A percentile compares a stretch with the other conserved stretches of the same genome.
Conservation (phyloP, 2,797 vertebrate genomes). For the Etheostoma perlongum region DNA sequence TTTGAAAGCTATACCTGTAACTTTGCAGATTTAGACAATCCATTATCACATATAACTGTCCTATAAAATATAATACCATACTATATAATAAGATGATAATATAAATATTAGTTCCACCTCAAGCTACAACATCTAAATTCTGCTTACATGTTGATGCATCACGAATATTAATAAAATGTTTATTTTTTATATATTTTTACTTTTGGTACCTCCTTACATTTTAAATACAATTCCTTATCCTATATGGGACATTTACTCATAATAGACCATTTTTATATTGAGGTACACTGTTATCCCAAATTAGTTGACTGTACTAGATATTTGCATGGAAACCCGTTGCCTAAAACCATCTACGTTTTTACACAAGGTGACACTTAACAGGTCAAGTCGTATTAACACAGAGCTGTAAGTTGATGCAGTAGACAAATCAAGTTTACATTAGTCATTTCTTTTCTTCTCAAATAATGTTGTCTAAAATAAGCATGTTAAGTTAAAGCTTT, state of each 20-base stretch:
- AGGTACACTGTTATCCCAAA: no score
- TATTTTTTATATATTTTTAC: background rate
- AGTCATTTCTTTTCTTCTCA: no score
- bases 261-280: no score
- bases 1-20: background rate
- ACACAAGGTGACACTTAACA: no score
- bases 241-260: background rate
- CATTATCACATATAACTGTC: background rate
- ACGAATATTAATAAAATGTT: background rate
- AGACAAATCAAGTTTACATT: no score
- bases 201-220: background rate
- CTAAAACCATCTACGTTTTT: no score
- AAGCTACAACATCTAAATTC: background rate
- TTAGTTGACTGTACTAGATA: no score
- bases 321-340: no score
- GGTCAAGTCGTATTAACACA: no score
- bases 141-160: background rate
- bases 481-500: no score
- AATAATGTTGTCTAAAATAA: no score
- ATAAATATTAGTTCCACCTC: background rate
- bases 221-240: background rate
- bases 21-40: background rate
- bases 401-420: no score
- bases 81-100: background rate
- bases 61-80: background rate